phyloP scores from a whole-genome alignment of 2,113 vertebrate genomes.

The Formicarius rufipectus region DNA sequence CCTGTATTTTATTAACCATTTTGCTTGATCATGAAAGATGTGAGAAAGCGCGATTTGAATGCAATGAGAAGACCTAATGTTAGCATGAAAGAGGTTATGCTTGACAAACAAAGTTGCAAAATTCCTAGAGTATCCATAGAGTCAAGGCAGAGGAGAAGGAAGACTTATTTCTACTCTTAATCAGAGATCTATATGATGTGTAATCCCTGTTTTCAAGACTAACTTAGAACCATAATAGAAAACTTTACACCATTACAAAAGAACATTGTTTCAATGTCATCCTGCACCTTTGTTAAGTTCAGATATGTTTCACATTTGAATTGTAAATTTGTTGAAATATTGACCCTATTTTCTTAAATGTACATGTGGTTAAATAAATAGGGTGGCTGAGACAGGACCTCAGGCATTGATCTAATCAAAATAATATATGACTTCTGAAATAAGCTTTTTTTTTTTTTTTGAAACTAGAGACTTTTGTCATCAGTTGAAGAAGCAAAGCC shows the following conservation, averaged over 20 bases:
- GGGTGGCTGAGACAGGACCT: neutral
- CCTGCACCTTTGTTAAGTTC: neutral
- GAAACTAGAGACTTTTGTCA: neutral
- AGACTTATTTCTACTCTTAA: neutral
- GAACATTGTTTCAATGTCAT: neutral
- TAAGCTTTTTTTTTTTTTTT: neutral
- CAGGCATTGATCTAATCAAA: neutral
- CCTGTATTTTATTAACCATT: neutral
- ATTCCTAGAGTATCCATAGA: rapidly evolving
- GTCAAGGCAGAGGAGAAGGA: neutral
- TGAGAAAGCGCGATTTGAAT: neutral
- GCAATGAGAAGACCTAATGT: neutral
- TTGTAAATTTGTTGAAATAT: neutral
- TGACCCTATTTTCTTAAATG: neutral
- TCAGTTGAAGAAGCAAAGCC: neutral
- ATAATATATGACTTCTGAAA: neutral
- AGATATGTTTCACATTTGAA: neutral
- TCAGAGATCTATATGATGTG: rapidly evolving
- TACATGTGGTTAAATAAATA: neutral
- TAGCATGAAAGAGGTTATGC: neutral
- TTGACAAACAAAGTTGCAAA: neutral
- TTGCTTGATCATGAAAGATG: neutral
- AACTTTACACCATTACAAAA: neutral
- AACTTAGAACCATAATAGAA: neutral
- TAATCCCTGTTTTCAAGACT: neutral